phyloP scores from a whole-genome alignment of 1,140 invertebrate species.

The Rhysida immarginata region DNA sequence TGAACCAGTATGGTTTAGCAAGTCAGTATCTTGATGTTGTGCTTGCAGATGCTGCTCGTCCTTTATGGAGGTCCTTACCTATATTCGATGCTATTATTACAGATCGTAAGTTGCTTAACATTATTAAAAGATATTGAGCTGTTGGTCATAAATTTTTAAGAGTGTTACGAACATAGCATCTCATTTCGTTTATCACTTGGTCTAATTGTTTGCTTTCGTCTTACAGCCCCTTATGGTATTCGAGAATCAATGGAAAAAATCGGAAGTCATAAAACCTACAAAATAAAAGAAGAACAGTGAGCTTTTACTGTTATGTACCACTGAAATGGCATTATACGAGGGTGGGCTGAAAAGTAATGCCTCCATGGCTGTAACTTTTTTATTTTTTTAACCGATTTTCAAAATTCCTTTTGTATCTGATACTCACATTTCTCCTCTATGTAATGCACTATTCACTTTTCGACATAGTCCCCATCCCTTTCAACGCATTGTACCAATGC shows the following conservation, averaged over 20 bases:
- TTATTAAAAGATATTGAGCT: neutral
- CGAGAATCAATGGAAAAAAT: constrained; percentile 75
- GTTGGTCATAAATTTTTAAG: neutral
- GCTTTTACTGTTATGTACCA: neutral
- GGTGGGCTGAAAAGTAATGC: too few species aligned
- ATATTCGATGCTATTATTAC: constrained; percentile 77
- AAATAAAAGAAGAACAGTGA: constrained; percentile 28
- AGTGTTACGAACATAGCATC: neutral
- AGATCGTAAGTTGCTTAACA: constrained; percentile 58
- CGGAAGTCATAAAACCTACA: constrained; percentile 36
- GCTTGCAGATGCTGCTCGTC: constrained; percentile 72
- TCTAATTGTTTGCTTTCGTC: constrained; percentile 16
- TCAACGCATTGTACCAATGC: too few species aligned
- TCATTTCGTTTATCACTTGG: constrained; percentile 10
- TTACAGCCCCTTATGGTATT: constrained; percentile 85
- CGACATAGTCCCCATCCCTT: too few species aligned
- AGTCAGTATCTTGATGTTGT: constrained; percentile 69
- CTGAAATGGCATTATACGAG: neutral
- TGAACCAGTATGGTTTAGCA: constrained; percentile 65
- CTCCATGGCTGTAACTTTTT: too few species aligned
- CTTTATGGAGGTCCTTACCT: constrained; percentile 53
- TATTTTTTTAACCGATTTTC: too few species aligned
- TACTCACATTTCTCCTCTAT: too few species aligned
- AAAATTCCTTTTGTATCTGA: too few species aligned
- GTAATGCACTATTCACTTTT: too few species aligned